Conservation (phyloP, 2,888 invertebrate species). For the Ceratothoa steindachneri region DNA sequence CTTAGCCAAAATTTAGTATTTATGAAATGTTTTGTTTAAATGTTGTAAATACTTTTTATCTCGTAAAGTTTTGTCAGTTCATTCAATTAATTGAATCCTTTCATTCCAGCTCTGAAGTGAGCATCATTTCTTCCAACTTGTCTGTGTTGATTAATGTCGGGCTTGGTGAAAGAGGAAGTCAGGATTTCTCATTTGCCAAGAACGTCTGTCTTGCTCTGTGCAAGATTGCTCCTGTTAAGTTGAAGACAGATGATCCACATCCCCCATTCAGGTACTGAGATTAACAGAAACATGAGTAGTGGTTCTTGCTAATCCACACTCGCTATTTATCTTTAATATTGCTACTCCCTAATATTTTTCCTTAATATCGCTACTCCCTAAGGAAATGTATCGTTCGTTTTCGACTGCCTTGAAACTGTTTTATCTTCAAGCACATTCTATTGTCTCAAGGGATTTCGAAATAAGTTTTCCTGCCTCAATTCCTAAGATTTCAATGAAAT, state of each 20-base stretch:
- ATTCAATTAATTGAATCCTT: too few species aligned
- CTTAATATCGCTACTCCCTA: neutral
- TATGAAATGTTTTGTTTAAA: too few species aligned
- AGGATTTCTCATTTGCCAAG: constrained; percentile 59
- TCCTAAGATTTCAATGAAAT: too few species aligned
- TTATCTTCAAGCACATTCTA: too few species aligned
- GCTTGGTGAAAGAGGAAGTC: constrained; percentile 58
- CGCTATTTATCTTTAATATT: too few species aligned
- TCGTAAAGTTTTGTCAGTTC: too few species aligned
- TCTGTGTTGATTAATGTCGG: constrained; percentile 70
- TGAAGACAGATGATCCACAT: constrained; percentile 44
- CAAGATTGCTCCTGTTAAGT: constrained; percentile 53
- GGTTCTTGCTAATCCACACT: neutral
- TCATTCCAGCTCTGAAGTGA: constrained; percentile 54
- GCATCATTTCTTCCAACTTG: constrained; percentile 61
- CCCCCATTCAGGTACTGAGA: constrained; percentile 42
- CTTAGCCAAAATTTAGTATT: too few species aligned
- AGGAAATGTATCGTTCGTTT: too few species aligned
- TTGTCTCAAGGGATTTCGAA: too few species aligned
- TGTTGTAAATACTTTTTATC: too few species aligned
- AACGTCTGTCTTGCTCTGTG: constrained; percentile 61
- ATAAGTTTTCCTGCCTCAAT: too few species aligned
- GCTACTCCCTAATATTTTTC: neutral
- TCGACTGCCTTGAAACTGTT: too few species aligned
- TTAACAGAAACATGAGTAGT: neutral